Conservation (phyloP, 2,113 vertebrate species). For the Emydocephalus ijimae region DNA sequence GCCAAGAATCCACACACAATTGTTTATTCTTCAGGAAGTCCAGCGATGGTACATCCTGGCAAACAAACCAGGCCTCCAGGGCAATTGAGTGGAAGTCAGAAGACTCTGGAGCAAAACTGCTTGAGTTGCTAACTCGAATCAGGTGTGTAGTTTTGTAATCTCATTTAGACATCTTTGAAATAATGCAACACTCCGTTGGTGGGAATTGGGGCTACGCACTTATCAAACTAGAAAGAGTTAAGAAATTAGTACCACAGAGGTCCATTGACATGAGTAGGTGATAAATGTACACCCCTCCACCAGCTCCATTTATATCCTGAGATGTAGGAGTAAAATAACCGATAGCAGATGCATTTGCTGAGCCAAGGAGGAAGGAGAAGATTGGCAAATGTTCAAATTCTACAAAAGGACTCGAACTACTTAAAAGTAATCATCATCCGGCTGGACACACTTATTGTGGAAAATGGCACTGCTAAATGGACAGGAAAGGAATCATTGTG, state of each 20-base stretch:
- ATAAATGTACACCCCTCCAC: background rate
- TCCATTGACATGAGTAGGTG: background rate
- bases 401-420: background rate
- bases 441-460: background rate
- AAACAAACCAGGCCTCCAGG: background rate
- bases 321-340: background rate
- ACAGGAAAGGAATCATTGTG: background rate
- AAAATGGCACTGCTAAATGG: background rate
- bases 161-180: background rate
- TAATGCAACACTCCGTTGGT: background rate
- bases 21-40: background rate
- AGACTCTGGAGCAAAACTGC: background rate
- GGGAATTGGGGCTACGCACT: background rate
- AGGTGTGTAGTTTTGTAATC: background rate
- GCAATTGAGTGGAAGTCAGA: background rate
- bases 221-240: background rate
- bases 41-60: background rate
- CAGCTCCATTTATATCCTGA: background rate
- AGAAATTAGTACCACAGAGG: background rate
- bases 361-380: background rate
- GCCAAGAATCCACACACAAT: background rate
- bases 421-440: background rate
- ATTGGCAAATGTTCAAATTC: background rate
- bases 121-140: background rate
- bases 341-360: background rate